phyloP scores from a whole-genome alignment of 1,140 invertebrate species.

The Aporrectodea caliginosa region DNA sequence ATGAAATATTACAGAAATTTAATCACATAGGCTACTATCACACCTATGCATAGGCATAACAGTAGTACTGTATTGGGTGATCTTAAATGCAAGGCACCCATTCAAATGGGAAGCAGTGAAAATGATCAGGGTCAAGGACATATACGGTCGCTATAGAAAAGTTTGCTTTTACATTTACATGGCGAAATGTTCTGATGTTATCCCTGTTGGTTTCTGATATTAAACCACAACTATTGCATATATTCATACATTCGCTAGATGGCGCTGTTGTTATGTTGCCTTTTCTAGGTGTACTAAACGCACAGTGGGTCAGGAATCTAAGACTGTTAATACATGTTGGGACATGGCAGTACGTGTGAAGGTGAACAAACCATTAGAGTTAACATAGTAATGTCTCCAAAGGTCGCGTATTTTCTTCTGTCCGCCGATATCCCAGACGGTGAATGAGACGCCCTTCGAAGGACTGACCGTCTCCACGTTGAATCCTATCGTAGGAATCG shows the following conservation, averaged over 20 bases:
- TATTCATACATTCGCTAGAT: not conserved
- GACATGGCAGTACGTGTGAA: not conserved
- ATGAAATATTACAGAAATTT: not conserved
- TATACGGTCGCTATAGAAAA: no score
- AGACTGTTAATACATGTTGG: not conserved
- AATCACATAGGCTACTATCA: not conserved
- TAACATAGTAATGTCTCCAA: constrained; percentile 55
- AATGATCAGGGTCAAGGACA: no score
- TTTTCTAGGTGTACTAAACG: not conserved
- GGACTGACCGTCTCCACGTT: constrained; percentile 49
- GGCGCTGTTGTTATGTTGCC: not conserved
- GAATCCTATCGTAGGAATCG: constrained; percentile 54
- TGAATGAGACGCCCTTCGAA: constrained; percentile 55
- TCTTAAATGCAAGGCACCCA: no score
- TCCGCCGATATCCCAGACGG: constrained; percentile 58
- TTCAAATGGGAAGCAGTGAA: no score
- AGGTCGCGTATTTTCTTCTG: constrained; percentile 55
- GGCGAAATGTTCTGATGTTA: not conserved
- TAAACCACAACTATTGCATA: not conserved
- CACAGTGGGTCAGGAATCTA: not conserved
- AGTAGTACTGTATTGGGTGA: no score
- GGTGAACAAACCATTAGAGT: constrained; percentile 54
- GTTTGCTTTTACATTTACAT: no score
- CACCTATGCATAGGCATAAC: not conserved
- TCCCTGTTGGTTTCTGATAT: not conserved